These are phyloP conservation scores for Meliscaeva auricollis DNA, from an alignment of 2,888 invertebrate genomes.

Conservation along the genomic window DNA sequence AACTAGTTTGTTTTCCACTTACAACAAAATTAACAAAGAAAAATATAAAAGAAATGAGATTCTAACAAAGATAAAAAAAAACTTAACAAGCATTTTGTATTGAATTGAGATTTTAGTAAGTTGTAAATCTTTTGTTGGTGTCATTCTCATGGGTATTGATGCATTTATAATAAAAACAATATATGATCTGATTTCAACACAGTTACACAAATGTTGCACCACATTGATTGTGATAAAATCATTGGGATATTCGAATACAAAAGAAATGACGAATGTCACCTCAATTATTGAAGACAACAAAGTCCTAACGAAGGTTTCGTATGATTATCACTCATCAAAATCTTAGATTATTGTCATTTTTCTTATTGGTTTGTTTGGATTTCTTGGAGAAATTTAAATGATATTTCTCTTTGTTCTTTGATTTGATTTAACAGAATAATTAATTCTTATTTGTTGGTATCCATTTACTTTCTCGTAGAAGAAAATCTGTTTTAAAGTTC, in stretches of 20 bases:
- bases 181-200: slow-evolving; percentile 62
- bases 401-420: neutral
- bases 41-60: slow-evolving; percentile 28
- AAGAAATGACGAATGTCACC: slow-evolving; percentile 31
- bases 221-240: slow-evolving; percentile 26
- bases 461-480: neutral
- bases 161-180: too few relatives aligned
- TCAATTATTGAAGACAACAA: slow-evolving; percentile 29
- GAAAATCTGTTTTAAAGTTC: slow-evolving; percentile 36
- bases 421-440: neutral
- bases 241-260: slow-evolving; percentile 7
- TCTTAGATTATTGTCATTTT: slow-evolving; percentile 26
- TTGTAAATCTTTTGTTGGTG: slow-evolving; percentile 52
- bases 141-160: slow-evolving; percentile 39
- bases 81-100: slow-evolving; percentile 11
- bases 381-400: slow-evolving; percentile 13
- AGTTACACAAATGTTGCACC: slow-evolving; percentile 10
- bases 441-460: slow-evolving; percentile 38
- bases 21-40: slow-evolving; percentile 7
- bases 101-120: slow-evolving; percentile 9
- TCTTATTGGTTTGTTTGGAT: slow-evolving; percentile 35
- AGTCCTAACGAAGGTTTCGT: slow-evolving; percentile 52
- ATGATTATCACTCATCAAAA: slow-evolving; percentile 43
- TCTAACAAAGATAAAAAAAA: slow-evolving; percentile 48
- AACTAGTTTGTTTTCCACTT: slow-evolving; percentile 25